These are phyloP conservation scores for Struthio camelus DNA, from an alignment of 2,113 vertebrate genomes.

Conservation along the genomic window DNA sequence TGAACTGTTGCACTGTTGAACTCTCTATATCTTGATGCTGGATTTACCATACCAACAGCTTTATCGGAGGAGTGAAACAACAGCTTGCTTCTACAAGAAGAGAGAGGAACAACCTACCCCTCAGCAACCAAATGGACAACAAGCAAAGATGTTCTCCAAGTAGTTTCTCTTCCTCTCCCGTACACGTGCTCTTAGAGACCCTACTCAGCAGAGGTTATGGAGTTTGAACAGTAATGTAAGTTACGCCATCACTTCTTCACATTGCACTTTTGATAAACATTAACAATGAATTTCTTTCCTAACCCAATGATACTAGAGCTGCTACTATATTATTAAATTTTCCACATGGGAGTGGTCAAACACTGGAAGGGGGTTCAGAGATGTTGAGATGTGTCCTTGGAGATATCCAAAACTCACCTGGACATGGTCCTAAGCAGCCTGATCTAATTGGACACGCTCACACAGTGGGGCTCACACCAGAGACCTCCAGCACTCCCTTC, in stretches of 20 bases:
- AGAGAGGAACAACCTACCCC: neutral
- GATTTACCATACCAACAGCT: conserved; percentile 17
- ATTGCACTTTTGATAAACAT: neutral
- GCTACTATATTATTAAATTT: neutral
- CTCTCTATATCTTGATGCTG: neutral
- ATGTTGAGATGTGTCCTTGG: neutral
- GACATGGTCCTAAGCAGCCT: neutral
- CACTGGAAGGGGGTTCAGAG: neutral
- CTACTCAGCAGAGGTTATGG: neutral
- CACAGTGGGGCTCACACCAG: neutral
- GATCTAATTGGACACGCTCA: fast-evolving
- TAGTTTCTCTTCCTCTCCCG: neutral
- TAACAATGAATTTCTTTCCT: neutral
- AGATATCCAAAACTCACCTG: neutral
- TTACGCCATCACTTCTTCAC: neutral
- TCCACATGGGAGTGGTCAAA: neutral
- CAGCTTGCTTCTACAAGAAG: neutral
- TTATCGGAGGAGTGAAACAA: neutral
- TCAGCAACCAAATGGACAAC: conserved; percentile 7
- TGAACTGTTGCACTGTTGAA: neutral
- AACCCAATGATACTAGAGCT: neutral
- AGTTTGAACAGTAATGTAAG: neutral
- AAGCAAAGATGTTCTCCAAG: neutral
- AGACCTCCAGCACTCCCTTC: neutral
- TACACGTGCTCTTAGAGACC: neutral